Percentiles rank a stretch among this genome's conserved stretches.
These are phyloP conservation scores for Halictus quadricinctus DNA, from an alignment of 2,888 invertebrate genomes.

Conservation along the genomic window DNA sequence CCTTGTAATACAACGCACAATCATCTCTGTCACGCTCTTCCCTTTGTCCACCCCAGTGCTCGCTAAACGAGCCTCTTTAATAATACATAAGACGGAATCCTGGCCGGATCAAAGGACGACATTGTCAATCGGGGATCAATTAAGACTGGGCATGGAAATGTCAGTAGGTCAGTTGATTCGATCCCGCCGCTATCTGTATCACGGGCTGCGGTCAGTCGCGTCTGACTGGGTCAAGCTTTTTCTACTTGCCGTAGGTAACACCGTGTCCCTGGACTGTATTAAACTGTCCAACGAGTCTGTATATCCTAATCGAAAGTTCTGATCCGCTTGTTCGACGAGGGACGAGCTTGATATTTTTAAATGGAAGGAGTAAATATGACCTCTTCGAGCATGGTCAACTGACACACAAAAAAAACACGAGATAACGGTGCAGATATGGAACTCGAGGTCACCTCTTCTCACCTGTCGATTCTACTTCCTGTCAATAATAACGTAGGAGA, in stretches of 20 bases:
- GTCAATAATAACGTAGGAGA: too few species aligned
- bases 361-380: too few species aligned
- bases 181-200: not conserved
- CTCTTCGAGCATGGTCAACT: too few species aligned
- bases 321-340: too few species aligned
- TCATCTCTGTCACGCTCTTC: slow-evolving; percentile 30
- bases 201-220: not conserved
- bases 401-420: too few species aligned
- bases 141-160: slow-evolving; percentile 58
- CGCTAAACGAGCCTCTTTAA: slow-evolving; percentile 66
- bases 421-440: too few species aligned
- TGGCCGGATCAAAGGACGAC: slow-evolving; percentile 64
- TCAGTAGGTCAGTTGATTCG: slow-evolving; percentile 40
- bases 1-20: slow-evolving; percentile 42
- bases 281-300: not conserved
- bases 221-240: slow-evolving; percentile 15
- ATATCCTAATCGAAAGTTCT: not conserved
- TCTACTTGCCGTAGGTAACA: slow-evolving; percentile 17
- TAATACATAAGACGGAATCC: slow-evolving; percentile 68
- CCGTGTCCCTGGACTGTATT: not conserved
- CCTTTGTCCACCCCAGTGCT: not conserved
- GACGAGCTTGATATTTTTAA: too few species aligned
- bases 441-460: too few species aligned
- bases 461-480: too few species aligned
- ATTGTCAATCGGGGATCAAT: slow-evolving; percentile 56